Evolutionary conservation across 2,797 vertebrate genomes (phyloP).

Genomic region (Microctenopoma steveboyesi): DNA sequence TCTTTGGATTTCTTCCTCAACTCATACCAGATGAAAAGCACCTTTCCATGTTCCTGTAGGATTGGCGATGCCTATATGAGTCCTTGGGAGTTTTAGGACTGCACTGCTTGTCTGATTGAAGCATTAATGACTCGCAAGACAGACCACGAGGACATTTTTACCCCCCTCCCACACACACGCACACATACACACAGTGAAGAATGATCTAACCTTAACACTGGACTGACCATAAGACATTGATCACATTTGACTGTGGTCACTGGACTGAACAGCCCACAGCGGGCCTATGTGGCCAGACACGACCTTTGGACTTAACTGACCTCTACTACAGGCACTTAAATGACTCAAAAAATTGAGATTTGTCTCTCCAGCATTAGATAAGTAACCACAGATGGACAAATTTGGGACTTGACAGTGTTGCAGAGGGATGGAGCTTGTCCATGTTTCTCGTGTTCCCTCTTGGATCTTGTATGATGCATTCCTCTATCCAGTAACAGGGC

Average conservation of each 20-base stretch:
- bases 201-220: constrained; percentile 76
- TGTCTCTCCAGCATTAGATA: constrained; percentile 44
- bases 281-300: constrained; percentile 56
- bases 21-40: constrained; percentile 42
- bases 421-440: constrained; percentile 64
- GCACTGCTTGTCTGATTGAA: constrained; percentile 72
- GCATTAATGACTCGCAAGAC: constrained; percentile 74
- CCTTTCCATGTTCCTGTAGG: constrained; percentile 33
- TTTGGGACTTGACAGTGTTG: constrained; percentile 64
- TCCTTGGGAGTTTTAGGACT: constrained; percentile 54
- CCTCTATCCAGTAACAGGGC: constrained; percentile 74
- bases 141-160: constrained; percentile 58
- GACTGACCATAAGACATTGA: constrained; percentile 79
- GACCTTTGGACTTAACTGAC: constrained; percentile 67
- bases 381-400: constrained; percentile 66
- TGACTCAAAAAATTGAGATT: constrained; percentile 50
- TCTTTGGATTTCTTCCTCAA: constrained; percentile 42
- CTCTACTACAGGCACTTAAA: constrained; percentile 72
- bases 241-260: constrained; percentile 60
- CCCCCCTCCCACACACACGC: not conserved
- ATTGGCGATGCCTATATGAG: constrained; percentile 36
- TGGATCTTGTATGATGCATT: constrained; percentile 80
- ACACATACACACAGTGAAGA: constrained; percentile 33
- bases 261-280: constrained; percentile 57
- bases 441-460: constrained; percentile 66